Conservation (phyloP, 2,888 invertebrate species). For the Ormyrus rosae region DNA sequence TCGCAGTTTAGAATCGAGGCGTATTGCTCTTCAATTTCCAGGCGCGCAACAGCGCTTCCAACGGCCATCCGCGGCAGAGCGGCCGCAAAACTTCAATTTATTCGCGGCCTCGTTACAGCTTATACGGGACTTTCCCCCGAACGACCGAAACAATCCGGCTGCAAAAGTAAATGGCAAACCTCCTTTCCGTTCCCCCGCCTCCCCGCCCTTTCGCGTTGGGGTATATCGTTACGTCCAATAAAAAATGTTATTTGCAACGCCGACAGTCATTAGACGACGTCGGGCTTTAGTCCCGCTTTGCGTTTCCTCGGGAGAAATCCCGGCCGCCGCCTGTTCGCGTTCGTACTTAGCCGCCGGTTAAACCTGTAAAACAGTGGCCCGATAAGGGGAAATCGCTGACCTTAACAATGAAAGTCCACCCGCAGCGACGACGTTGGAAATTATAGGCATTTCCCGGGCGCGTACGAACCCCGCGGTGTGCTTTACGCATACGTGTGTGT, state of each 20-base stretch:
- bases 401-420: conserved; percentile 31
- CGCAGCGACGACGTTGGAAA: neutral
- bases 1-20: too few species aligned
- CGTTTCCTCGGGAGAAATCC: neutral
- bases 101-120: too few species aligned
- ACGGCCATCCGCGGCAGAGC: too few species aligned
- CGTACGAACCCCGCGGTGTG: neutral
- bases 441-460: neutral
- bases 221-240: too few species aligned
- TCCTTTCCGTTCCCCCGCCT: too few species aligned
- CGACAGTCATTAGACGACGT: neutral
- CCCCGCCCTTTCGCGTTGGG: too few species aligned
- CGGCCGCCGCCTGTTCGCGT: conserved; percentile 1
- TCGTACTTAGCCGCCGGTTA: neutral
- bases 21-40: too few species aligned
- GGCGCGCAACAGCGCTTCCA: too few species aligned
- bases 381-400: conserved; percentile 36
- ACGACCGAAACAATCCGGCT: too few species aligned
- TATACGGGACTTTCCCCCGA: too few species aligned
- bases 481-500: neutral
- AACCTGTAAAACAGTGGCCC: neutral
- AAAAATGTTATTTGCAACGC: neutral
- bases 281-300: neutral
- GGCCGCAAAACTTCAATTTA: too few species aligned
- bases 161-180: too few species aligned